Conservation (phyloP, 1,140 invertebrate species). For the Macrobrachium rosenbergii region DNA sequence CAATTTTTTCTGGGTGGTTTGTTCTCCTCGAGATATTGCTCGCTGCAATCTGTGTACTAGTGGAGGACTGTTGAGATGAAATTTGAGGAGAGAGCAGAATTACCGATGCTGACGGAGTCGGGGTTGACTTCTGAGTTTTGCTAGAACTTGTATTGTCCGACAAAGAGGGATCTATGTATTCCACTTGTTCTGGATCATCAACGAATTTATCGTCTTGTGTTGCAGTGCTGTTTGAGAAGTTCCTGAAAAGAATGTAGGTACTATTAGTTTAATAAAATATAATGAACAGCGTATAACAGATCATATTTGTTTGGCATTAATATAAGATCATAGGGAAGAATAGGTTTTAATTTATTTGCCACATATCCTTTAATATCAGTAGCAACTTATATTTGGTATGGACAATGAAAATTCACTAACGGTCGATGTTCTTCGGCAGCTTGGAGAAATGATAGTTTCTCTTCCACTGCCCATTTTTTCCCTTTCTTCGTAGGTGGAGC, state of each 20-base stretch:
- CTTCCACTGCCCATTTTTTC: conserved; percentile 30
- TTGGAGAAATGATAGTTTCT: conserved; percentile 40
- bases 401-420: conserved; percentile 37
- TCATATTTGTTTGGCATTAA: too few relatives aligned
- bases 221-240: too few relatives aligned
- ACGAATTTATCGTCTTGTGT: too few relatives aligned
- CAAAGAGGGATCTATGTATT: too few relatives aligned
- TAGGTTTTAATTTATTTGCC: too few relatives aligned
- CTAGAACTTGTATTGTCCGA: too few relatives aligned
- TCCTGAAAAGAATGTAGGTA: too few relatives aligned
- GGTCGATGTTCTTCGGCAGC: conserved; percentile 23
- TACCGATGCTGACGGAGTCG: conserved; percentile 22
- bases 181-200: too few relatives aligned
- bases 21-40: conserved; percentile 34
- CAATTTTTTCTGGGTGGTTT: conserved; percentile 26
- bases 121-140: too few relatives aligned
- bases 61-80: conserved; percentile 42
- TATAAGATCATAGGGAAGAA: too few relatives aligned
- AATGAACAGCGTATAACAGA: too few relatives aligned
- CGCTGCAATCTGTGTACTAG: conserved; percentile 12
- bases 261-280: too few relatives aligned
- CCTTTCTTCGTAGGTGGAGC: conserved; percentile 12
- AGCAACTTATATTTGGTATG: conserved; percentile 33
- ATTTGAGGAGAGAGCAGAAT: conserved; percentile 27
- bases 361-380: conserved; percentile 21